Conservation (phyloP, 92 coral and sea anemone species). For the Pocillopora meandrina region DNA sequence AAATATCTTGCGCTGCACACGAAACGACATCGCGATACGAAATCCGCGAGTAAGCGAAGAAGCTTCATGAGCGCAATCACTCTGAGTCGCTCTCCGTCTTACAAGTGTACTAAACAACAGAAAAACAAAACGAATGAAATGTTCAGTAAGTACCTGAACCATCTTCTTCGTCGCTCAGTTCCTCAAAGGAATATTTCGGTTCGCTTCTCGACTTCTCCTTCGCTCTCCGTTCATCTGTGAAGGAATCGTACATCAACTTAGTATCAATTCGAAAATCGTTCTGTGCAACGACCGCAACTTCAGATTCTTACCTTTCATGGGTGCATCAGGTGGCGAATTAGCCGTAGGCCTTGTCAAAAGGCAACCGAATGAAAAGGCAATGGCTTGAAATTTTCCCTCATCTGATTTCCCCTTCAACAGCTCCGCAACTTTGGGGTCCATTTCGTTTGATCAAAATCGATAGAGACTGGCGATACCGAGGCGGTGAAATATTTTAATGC, state of each 20-base stretch:
- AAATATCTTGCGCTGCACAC: not conserved
- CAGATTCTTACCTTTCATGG: not conserved
- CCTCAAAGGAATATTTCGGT: slow-evolving; percentile 37
- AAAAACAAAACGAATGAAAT: not conserved
- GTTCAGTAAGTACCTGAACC: not conserved
- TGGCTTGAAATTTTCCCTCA: slow-evolving; percentile 29
- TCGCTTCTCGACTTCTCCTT: not conserved
- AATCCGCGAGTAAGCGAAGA: not conserved
- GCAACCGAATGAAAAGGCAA: slow-evolving; percentile 45
- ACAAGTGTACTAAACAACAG: not conserved
- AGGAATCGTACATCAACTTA: not conserved
- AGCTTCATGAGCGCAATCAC: no score
- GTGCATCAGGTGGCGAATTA: slow-evolving; percentile 7
- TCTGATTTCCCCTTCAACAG: slow-evolving; percentile 32
- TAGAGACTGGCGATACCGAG: not conserved
- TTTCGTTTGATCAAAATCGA: not conserved
- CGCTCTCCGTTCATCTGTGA: not conserved
- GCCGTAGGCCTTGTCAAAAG: slow-evolving; percentile 44
- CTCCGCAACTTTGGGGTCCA: slow-evolving; percentile 40
- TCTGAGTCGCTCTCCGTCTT: no score
- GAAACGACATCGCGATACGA: not conserved
- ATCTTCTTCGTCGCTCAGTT: slow-evolving; percentile 39
- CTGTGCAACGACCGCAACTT: not conserved
- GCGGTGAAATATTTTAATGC: no score
- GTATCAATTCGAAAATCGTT: not conserved